Conservation (phyloP, 2,113 vertebrate species). For the Nycticorax nycticorax region DNA sequence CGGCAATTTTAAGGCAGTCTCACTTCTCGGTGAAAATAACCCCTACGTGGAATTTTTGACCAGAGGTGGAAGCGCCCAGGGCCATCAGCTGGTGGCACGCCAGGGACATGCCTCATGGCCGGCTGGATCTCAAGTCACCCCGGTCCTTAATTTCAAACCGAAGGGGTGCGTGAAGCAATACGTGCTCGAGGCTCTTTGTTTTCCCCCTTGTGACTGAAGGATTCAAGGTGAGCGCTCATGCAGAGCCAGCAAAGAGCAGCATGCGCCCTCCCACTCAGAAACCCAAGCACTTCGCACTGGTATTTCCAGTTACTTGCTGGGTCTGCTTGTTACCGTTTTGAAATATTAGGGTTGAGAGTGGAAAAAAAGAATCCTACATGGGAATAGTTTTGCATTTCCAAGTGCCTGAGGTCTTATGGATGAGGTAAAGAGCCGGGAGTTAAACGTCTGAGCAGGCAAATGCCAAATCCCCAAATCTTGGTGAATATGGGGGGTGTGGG, state of each 20-base stretch:
- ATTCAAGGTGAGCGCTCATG: neutral
- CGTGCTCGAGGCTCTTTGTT: neutral
- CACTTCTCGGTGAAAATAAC: neutral
- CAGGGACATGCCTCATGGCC: fast-evolving
- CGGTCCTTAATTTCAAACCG: neutral
- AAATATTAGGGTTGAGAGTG: neutral
- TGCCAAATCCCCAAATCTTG: neutral
- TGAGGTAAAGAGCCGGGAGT: neutral
- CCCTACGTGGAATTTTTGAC: neutral
- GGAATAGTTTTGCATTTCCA: neutral
- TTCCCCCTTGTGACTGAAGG: neutral
- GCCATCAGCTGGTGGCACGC: neutral
- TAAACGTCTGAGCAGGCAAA: neutral
- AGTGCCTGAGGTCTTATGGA: fast-evolving
- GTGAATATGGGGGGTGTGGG: neutral
- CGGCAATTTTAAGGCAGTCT: neutral
- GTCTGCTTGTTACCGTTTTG: neutral
- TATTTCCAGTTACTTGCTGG: neutral
- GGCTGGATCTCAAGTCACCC: neutral
- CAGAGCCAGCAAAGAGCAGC: neutral
- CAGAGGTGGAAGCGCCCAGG: neutral
- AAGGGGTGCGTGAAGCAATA: fast-evolving
- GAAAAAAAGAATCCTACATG: neutral
- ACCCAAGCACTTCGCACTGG: neutral
- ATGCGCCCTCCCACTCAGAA: neutral